Evolutionary conservation across 2,888 invertebrate genomes (phyloP).

Genomic region (Oxyscelio sp.): DNA sequence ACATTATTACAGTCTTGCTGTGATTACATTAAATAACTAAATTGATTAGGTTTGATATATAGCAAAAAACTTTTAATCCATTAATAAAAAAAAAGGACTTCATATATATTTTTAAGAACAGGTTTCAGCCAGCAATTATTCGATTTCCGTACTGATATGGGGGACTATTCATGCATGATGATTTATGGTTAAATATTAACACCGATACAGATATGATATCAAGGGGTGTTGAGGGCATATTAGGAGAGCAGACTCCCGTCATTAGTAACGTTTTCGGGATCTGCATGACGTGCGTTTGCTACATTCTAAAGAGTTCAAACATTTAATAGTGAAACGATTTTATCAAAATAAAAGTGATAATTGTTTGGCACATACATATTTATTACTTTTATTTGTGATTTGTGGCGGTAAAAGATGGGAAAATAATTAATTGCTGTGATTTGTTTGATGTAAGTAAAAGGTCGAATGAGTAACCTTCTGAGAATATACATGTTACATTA

Average conservation of each 20-base stretch:
- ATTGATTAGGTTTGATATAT: slow-evolving; percentile 22
- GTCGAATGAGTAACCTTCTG: not conserved
- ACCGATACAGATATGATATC: slow-evolving; percentile 50
- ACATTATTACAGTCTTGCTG: too few relatives aligned
- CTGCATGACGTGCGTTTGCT: slow-evolving; percentile 35
- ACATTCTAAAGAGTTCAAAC: slow-evolving; percentile 19
- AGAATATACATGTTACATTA: slow-evolving; percentile 32
- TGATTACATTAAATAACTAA: too few relatives aligned
- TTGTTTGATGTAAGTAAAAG: slow-evolving; percentile 16
- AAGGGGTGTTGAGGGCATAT: slow-evolving; percentile 47
- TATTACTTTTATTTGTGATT: slow-evolving; percentile 5
- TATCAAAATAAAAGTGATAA: too few relatives aligned
- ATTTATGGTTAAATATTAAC: slow-evolving; percentile 60
- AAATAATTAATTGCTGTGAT: slow-evolving; percentile 23
- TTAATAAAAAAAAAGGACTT: slow-evolving; percentile 31
- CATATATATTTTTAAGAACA: slow-evolving; percentile 29
- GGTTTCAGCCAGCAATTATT: slow-evolving; percentile 27
- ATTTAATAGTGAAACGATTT: slow-evolving; percentile 22
- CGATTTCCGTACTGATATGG: slow-evolving; percentile 26
- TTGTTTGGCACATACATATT: too few relatives aligned
- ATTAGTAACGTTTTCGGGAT: slow-evolving; percentile 49
- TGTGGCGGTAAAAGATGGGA: not conserved
- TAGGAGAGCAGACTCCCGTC: slow-evolving; percentile 52
- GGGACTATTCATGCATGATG: slow-evolving; percentile 42
- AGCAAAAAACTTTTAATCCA: slow-evolving; percentile 24